Evolutionary conservation across 2,888 invertebrate species (phyloP).

Genomic region (Papilio elwesi): DNA sequence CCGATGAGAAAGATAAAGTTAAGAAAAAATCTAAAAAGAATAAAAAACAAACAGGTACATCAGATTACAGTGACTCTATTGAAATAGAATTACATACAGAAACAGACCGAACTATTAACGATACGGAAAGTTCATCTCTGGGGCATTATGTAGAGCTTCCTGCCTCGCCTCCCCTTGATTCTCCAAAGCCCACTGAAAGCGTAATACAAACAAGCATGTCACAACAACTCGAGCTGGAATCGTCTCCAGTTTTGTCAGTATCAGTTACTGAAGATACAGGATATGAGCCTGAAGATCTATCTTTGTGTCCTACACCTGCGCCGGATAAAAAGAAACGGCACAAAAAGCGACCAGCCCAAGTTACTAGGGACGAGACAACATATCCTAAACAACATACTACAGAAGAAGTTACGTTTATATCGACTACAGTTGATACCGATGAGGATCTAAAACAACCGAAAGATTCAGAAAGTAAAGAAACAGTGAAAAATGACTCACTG

Average conservation of each 20-base stretch:
- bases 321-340: constrained; percentile 81
- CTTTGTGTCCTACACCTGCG: constrained; percentile 65
- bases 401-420: constrained; percentile 67
- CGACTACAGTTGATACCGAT: constrained; percentile 60
- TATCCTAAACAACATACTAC: constrained; percentile 72
- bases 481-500: constrained; percentile 77
- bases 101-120: constrained; percentile 67
- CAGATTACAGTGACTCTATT: constrained; percentile 59
- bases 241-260: constrained; percentile 75
- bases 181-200: constrained; percentile 71
- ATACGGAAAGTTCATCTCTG: constrained; percentile 74
- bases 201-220: constrained; percentile 60
- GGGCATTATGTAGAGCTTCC: constrained; percentile 75
- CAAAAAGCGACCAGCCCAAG: constrained; percentile 70
- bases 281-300: constrained; percentile 89
- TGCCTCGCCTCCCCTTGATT: constrained; percentile 76
- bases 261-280: constrained; percentile 84
- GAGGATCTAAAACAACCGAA: constrained; percentile 38
- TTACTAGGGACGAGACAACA: constrained; percentile 70
- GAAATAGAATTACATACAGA: constrained; percentile 60
- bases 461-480: constrained; percentile 77
- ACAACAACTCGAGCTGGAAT: constrained; percentile 61
- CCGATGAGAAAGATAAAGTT: constrained; percentile 61
- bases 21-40: constrained; percentile 85
- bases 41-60: constrained; percentile 85